Evolutionary conservation across 2,797 vertebrate genomes (phyloP).

Genomic region (Hephaestus fuliginosus): DNA sequence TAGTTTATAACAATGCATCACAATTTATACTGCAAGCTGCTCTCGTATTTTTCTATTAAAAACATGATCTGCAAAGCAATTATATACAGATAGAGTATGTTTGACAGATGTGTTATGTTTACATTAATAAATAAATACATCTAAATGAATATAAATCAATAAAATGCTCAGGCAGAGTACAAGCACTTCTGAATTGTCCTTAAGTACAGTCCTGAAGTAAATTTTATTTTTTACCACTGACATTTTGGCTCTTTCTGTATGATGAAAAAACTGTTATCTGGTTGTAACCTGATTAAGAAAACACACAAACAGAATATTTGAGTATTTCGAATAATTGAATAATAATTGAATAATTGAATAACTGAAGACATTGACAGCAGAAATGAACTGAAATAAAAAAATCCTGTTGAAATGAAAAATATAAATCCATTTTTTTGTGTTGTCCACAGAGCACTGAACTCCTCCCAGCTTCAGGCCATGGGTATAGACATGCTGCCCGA

Average conservation of each 20-base stretch:
- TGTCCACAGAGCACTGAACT: constrained; percentile 86
- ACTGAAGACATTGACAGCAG: not conserved
- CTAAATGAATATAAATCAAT: too few species aligned
- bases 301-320: not conserved
- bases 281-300: not conserved
- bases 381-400: too few species aligned
- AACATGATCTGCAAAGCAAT: not conserved
- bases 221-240: not conserved
- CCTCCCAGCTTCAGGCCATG: constrained; percentile 89
- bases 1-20: not conserved
- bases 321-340: too few species aligned
- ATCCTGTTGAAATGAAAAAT: too few species aligned
- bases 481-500: constrained; percentile 90
- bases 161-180: not conserved
- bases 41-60: not conserved
- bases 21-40: not conserved
- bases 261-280: too few species aligned
- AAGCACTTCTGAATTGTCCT: too few species aligned
- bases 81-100: not conserved
- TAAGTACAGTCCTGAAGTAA: not conserved
- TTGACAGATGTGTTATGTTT: not conserved
- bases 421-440: constrained; percentile 14
- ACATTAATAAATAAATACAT: too few species aligned
- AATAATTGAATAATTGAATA: too few species aligned
- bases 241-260: too few species aligned